Evolutionary conservation across 2,113 vertebrate species (phyloP), one percentile per base, ranked within the genome.

Genomic region (Podilymbus podiceps): DNA sequence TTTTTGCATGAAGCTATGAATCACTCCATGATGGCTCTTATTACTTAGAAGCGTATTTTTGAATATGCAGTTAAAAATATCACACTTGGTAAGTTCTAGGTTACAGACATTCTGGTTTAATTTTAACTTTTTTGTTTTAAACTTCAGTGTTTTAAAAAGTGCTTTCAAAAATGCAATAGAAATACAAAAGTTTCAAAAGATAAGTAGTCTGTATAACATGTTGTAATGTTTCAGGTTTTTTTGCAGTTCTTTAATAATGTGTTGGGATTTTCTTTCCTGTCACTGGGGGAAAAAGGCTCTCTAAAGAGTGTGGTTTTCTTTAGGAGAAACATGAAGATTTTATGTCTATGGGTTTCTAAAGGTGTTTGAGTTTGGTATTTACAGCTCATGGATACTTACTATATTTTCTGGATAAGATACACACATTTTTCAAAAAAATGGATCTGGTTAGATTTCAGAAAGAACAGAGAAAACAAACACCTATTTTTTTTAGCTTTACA

Each of bases 1-100:
- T 95, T 97, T 96, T 97, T 96, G 77, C 90, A 97, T 96, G 93
- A 96, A 96, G 90, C 85, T 96, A 95, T 97, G 97, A 96, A 94
- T 97, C 95, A 97, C 46, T 94, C 76, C 69, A 47, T 90, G 96
- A 94, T 96, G 94, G 87, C 72, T 95, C 86, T 88, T 95, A 94
- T 97, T 97, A 97, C 95, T 95, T 97, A 80, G 85, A 91, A 95
- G 50, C 10, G 0, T 93, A 85, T 90, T 97, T 95, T 86, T 95
- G 79, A 96, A 93, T 94, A 92, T 88, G 87, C 72, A 88, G 91
- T 95, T 95, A 95, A 96, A 97, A 96, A 97, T 95, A 97, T 25
- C 67, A 19, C 91, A 90, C 72, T 95, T 84, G 73, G 19, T 74
- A 88, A 79, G 71, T 95, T 92, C 60, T 88, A 44, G 77, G 46